A percentile compares a stretch with the other conserved stretches of the same genome.
These are phyloP conservation scores for Megaceryle alcyon DNA, from an alignment of 2,797 vertebrate species.

Conservation along the genomic window DNA sequence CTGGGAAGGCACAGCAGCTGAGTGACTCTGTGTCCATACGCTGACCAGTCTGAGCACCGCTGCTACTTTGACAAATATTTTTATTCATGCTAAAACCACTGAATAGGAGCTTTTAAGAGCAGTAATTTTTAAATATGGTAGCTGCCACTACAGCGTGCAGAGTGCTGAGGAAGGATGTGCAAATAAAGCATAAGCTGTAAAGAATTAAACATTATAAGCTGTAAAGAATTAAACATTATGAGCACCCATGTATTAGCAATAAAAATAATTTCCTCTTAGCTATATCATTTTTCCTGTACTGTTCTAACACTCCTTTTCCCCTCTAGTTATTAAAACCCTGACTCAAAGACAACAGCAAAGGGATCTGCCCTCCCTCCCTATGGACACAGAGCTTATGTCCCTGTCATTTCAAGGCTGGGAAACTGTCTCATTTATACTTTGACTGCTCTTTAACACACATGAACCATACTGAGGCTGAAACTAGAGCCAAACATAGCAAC, in stretches of 20 bases:
- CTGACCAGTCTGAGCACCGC: not conserved
- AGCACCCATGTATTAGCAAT: slow-evolving; percentile 54
- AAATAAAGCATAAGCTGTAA: slow-evolving; percentile 55
- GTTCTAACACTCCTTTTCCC: not conserved
- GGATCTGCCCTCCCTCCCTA: slow-evolving; percentile 39
- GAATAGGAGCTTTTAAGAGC: slow-evolving; percentile 15
- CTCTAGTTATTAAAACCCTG: not conserved
- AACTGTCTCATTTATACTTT: not conserved
- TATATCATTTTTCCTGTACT: not conserved
- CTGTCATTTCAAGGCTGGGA: slow-evolving; percentile 42
- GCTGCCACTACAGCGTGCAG: not conserved
- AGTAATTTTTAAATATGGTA: slow-evolving; percentile 21
- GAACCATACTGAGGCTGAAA: not conserved
- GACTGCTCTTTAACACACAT: not conserved
- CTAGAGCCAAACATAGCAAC: not conserved
- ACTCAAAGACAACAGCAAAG: slow-evolving; percentile 27
- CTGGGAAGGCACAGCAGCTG: not conserved
- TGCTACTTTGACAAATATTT: not conserved
- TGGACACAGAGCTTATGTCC: slow-evolving; percentile 13
- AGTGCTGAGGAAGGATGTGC: slow-evolving; percentile 2
- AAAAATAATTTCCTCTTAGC: slow-evolving; percentile 64
- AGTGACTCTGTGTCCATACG: accelerated
- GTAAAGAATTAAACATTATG: slow-evolving; percentile 50
- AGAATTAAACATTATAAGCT: slow-evolving; percentile 20
- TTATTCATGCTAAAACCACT: not conserved